Conservation (phyloP, 2,888 invertebrate species). For the Tubiluchus corallicola region DNA sequence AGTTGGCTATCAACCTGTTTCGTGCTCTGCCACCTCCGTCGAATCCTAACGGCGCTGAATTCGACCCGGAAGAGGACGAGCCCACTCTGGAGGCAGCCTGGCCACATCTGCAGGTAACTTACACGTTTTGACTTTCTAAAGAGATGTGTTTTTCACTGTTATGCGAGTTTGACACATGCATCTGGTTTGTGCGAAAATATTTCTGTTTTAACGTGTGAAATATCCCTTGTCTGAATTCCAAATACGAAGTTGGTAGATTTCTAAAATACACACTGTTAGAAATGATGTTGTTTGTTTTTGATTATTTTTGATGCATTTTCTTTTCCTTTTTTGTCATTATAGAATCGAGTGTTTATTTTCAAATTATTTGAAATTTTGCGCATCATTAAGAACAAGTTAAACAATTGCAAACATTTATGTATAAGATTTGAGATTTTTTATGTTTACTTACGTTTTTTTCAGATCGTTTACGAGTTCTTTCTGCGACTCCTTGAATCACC, state of each 20-base stretch:
- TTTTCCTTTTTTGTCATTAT: too few relatives aligned
- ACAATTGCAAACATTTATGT: background rate
- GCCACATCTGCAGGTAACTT: slow-evolving; percentile 58
- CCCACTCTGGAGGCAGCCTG: slow-evolving; percentile 84
- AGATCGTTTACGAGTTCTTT: slow-evolving; percentile 31
- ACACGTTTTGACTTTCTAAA: background rate
- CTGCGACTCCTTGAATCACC: slow-evolving; percentile 29
- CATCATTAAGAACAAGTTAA: too few relatives aligned
- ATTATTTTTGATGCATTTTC: too few relatives aligned
- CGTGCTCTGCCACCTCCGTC: slow-evolving; percentile 69
- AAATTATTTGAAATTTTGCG: too few relatives aligned
- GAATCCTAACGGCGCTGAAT: slow-evolving; percentile 66
- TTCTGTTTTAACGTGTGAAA: too few relatives aligned
- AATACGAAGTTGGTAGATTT: too few relatives aligned
- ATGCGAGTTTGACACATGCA: background rate
- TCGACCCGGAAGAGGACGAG: slow-evolving; percentile 87
- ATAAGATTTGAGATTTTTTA: too few relatives aligned
- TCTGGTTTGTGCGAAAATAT: too few relatives aligned
- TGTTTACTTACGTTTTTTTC: slow-evolving; percentile 13
- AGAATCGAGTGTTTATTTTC: too few relatives aligned
- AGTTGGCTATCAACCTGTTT: slow-evolving; percentile 68
- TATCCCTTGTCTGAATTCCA: too few relatives aligned
- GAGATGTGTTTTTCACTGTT: slow-evolving; percentile 6
- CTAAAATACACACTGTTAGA: too few relatives aligned
- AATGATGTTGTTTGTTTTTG: too few relatives aligned